Base-by-base conservation (phyloP, 2,888 invertebrate genomes). In the Thereva nobilitata region DNA sequence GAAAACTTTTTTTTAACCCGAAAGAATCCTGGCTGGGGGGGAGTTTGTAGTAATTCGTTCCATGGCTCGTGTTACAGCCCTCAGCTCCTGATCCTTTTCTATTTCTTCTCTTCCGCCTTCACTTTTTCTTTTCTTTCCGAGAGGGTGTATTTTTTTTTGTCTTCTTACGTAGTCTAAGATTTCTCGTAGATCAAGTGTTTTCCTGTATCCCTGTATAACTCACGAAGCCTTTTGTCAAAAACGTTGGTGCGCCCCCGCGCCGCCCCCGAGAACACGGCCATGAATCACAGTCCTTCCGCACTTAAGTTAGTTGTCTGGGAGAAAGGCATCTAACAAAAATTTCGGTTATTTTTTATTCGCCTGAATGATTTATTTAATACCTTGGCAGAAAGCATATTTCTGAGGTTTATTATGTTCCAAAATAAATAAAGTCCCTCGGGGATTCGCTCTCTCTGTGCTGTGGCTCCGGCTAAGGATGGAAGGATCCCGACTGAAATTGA, bases 321-420 rank as follows among this genome's bases (percentile, higher is more conserved):
- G 44, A 40, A 49, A 42, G 40, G 56, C 47, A 49, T 55, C 63
- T 54, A 45, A 49, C 49, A 64, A 67, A 67, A 63, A 63, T 67
- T 47, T 50, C 45, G 64, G 61, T 59, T 64, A 47, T 67, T 64
- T 67, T 66, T 67, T 67, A 67, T 64, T 67, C 64, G 57, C 57
- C 64, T 37, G 57, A 67, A 67, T 67, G 67, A 67, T 67, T 67
- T 67, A 67, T 67, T 67, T 67, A 67, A 64, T 67, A 67, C 64
- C 53, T 67, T 52, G 50, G 64, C 57, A 45, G 64, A 64, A 67
- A 67, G 67, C 67, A 67, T 67, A 67, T 67, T 67, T 67, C 67
- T 67, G 67, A 67, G 67, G 67, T 67, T 67, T 67, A 64, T 67
- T 67, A 64, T 64, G 64, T 53, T 67, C 44, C 64, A 57, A 64